These are phyloP conservation scores for Rhegmatorhina hoffmannsi DNA, from an alignment of 2,113 vertebrate species.

Conservation along the genomic window DNA sequence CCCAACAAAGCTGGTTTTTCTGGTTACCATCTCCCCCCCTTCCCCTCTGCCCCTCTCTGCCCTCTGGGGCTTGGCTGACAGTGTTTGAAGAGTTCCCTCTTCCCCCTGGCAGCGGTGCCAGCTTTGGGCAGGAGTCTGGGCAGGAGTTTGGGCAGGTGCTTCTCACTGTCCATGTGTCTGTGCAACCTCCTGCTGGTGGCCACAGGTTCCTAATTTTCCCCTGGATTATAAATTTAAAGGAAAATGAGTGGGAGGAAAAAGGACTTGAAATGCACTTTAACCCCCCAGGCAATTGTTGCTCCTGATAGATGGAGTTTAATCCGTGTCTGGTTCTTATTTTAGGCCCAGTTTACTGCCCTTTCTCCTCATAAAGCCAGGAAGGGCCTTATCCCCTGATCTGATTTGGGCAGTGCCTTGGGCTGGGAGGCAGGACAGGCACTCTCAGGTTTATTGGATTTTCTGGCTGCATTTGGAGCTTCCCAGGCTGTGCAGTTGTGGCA, in stretches of 20 bases:
- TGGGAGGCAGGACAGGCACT: constrained; percentile 6
- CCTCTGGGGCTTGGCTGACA: background rate
- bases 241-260: rapidly evolving
- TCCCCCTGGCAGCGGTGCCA: background rate
- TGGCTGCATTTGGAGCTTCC: background rate
- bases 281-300: background rate
- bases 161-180: background rate
- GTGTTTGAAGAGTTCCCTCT: background rate
- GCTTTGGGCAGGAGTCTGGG: background rate
- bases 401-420: constrained; percentile 1
- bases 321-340: background rate
- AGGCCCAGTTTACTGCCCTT: background rate
- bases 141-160: background rate
- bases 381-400: constrained; percentile 27
- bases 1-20: background rate
- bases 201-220: background rate
- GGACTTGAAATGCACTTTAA: rapidly evolving
- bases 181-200: background rate
- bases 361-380: constrained; percentile 3
- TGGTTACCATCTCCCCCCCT: background rate
- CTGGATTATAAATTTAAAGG: background rate
- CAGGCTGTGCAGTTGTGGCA: background rate
- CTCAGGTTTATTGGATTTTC: constrained; percentile 21
- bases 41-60: background rate
- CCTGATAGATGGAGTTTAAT: background rate